Evolutionary conservation across 2,888 invertebrate species (phyloP).

Genomic region (Rhamnusium bicolor): DNA sequence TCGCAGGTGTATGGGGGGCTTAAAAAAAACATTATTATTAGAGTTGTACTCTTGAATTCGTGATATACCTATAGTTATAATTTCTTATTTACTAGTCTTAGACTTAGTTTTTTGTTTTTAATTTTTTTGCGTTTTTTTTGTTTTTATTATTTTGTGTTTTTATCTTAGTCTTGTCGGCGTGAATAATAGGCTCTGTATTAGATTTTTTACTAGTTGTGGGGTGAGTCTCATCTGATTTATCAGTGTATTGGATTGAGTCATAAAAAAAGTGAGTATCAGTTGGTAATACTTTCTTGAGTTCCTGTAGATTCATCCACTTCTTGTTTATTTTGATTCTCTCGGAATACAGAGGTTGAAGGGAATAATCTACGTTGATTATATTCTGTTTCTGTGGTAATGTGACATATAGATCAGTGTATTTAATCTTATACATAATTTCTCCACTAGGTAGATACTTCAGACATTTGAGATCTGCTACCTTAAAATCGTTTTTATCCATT

Average conservation of each 20-base stretch:
- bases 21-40: no score
- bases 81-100: background rate
- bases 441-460: slow-evolving; percentile 31
- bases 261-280: slow-evolving; percentile 22
- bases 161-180: background rate
- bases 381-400: slow-evolving; percentile 26
- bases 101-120: background rate
- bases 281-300: slow-evolving; percentile 26
- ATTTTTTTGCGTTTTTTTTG: no score
- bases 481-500: slow-evolving; percentile 12
- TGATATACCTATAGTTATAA: background rate
- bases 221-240: background rate
- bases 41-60: background rate
- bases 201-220: background rate
- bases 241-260: slow-evolving; percentile 12
- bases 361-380: slow-evolving; percentile 2
- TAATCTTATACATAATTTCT: slow-evolving; percentile 25
- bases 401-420: slow-evolving; percentile 24
- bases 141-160: background rate
- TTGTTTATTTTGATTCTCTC: slow-evolving; percentile 27
- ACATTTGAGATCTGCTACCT: slow-evolving; percentile 29
- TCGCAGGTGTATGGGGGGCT: no score
- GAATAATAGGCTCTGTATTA: background rate
- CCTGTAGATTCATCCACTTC: slow-evolving; percentile 27
- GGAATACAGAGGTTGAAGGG: slow-evolving; percentile 19